A percentile compares a stretch with the other conserved stretches of the same genome.
Conservation (phyloP, 2,797 vertebrate species). For the Acestrorhynchus altus region DNA sequence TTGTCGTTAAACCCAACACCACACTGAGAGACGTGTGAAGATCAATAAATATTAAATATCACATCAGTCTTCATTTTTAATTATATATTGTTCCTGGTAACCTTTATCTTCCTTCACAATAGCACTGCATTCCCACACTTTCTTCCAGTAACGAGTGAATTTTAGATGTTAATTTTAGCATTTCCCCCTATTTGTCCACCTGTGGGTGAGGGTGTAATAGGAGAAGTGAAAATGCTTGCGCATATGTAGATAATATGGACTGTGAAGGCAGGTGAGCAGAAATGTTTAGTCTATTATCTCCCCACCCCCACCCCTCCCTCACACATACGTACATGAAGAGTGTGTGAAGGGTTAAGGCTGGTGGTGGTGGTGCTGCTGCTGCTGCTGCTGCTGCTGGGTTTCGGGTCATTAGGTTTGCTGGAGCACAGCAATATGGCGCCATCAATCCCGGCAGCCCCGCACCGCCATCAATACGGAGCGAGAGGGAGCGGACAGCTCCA, state of each 20-base stretch:
- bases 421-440: slow-evolving; percentile 83
- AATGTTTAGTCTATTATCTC: slow-evolving; percentile 19
- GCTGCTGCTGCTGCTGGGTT: slow-evolving; percentile 79
- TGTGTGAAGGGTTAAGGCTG: slow-evolving; percentile 76
- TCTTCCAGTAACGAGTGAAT: too few species aligned
- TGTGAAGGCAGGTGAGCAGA: neutral
- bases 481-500: slow-evolving; percentile 70
- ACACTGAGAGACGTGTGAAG: too few species aligned
- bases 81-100: too few species aligned
- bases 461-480: slow-evolving; percentile 75
- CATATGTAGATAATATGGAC: neutral
- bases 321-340: slow-evolving; percentile 16
- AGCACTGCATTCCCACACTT: too few species aligned
- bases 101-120: too few species aligned
- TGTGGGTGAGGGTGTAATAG: too few species aligned
- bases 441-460: slow-evolving; percentile 80
- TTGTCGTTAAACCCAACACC: too few species aligned
- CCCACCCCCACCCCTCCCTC: neutral
- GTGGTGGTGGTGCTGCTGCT: slow-evolving; percentile 79
- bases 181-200: too few species aligned
- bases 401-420: slow-evolving; percentile 85
- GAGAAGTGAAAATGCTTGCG: too few species aligned
- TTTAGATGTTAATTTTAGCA: too few species aligned
- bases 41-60: too few species aligned
- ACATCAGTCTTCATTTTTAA: too few species aligned